Conservation (phyloP, 2,113 vertebrate species). For the Myiozetetes cayanensis region DNA sequence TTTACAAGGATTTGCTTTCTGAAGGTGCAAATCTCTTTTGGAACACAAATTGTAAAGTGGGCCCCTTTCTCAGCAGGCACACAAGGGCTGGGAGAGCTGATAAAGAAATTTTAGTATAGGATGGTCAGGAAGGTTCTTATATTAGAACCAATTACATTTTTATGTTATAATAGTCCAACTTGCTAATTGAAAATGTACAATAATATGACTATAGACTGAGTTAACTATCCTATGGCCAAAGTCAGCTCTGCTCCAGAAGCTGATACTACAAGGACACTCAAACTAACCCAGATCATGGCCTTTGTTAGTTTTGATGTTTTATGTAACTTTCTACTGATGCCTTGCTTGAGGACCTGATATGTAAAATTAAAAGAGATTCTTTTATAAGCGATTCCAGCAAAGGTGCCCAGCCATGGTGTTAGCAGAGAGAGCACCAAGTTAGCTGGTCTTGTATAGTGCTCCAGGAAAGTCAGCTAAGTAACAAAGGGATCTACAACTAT, state of each 20-base stretch:
- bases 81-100: background rate
- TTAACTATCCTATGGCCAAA: background rate
- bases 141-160: background rate
- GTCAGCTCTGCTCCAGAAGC: background rate
- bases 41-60: background rate
- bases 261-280: background rate
- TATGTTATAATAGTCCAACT: background rate
- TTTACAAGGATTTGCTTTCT: constrained; percentile 14
- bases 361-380: background rate
- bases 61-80: background rate
- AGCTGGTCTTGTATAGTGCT: background rate
- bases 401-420: background rate
- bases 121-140: background rate
- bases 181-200: background rate
- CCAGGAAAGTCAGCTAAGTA: background rate
- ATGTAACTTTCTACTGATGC: background rate
- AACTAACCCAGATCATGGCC: background rate
- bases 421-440: background rate
- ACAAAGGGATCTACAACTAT: background rate
- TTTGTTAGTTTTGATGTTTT: background rate
- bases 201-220: background rate
- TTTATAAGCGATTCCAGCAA: background rate
- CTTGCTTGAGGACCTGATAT: background rate
- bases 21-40: background rate
- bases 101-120: background rate